These are phyloP conservation scores for Erpetoichthys calabaricus DNA, from an alignment of 2,797 vertebrate genomes.

Conservation along the genomic window DNA sequence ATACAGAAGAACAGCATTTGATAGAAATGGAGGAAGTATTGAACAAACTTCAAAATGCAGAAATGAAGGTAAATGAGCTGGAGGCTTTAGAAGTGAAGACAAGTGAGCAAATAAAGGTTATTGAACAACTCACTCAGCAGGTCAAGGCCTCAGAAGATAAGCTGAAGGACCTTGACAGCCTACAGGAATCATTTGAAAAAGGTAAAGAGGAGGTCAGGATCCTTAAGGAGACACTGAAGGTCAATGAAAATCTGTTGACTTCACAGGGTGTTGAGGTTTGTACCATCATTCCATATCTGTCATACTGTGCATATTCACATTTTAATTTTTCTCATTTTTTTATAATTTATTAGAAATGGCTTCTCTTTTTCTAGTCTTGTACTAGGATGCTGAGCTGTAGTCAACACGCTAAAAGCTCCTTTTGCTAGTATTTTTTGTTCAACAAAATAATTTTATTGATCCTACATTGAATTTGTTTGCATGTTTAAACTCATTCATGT, in stretches of 20 bases:
- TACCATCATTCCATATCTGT: constrained; percentile 29
- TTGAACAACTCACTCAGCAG: constrained; percentile 51
- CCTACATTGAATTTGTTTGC: too few relatives aligned
- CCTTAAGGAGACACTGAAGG: constrained; percentile 60
- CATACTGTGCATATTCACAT: not conserved
- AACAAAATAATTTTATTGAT: too few relatives aligned
- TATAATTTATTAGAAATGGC: constrained; percentile 12
- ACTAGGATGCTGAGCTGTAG: too few relatives aligned
- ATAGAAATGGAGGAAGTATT: constrained; percentile 92
- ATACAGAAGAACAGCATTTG: constrained; percentile 79
- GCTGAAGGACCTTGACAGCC: constrained; percentile 50
- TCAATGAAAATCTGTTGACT: constrained; percentile 51
- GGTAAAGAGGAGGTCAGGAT: constrained; percentile 63
- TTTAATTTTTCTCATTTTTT: constrained; percentile 8
- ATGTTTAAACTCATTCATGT: not conserved
- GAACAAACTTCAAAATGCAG: constrained; percentile 76
- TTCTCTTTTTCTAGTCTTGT: not conserved
- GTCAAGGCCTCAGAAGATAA: constrained; percentile 62
- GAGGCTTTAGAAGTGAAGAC: constrained; percentile 54
- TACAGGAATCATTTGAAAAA: constrained; percentile 62
- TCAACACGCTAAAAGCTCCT: too few relatives aligned
- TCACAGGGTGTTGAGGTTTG: constrained; percentile 69
- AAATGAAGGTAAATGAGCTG: constrained; percentile 78
- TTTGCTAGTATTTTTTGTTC: too few relatives aligned
- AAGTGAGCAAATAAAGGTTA: constrained; percentile 47